Percentiles rank a stretch among this genome's conserved stretches.
phyloP scores from a whole-genome alignment of 2,888 invertebrate genomes.

The Rotaria magnacalcarata region DNA sequence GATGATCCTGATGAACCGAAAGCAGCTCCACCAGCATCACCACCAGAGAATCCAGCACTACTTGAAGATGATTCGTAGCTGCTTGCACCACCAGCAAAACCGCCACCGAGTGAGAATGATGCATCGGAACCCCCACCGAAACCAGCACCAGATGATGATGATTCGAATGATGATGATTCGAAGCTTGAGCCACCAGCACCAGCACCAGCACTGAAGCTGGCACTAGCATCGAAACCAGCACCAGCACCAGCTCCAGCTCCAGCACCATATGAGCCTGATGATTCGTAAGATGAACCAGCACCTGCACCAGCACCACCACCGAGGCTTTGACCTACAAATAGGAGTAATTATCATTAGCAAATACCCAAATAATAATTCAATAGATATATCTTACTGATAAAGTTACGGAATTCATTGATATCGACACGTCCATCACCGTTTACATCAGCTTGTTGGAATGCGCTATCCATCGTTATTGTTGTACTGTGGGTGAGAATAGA shows the following conservation, averaged over 20 bases:
- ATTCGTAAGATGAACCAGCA: not conserved
- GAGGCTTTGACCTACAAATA: not conserved
- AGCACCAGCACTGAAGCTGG: not conserved
- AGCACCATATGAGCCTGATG: not conserved
- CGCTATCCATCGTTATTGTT: not conserved
- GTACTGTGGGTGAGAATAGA: not conserved
- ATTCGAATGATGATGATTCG: not conserved
- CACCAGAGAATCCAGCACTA: too few relatives aligned
- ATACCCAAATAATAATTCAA: not conserved
- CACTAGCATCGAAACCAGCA: not conserved
- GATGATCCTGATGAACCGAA: too few relatives aligned
- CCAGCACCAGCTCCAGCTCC: not conserved
- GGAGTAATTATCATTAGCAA: not conserved
- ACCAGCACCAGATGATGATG: not conserved
- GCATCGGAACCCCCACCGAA: too few relatives aligned
- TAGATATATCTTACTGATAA: not conserved
- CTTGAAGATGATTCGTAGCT: too few relatives aligned
- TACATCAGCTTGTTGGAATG: not conserved
- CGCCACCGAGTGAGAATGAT: not conserved
- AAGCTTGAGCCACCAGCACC: not conserved
- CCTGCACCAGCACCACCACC: not conserved
- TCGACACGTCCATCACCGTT: not conserved
- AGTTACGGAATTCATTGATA: not conserved
- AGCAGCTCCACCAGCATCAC: too few relatives aligned
- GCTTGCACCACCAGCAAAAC: too few relatives aligned